These are phyloP conservation scores for Pocillopora grandis DNA, from an alignment of 92 coral and sea anemone species.

Conservation along the genomic window DNA sequence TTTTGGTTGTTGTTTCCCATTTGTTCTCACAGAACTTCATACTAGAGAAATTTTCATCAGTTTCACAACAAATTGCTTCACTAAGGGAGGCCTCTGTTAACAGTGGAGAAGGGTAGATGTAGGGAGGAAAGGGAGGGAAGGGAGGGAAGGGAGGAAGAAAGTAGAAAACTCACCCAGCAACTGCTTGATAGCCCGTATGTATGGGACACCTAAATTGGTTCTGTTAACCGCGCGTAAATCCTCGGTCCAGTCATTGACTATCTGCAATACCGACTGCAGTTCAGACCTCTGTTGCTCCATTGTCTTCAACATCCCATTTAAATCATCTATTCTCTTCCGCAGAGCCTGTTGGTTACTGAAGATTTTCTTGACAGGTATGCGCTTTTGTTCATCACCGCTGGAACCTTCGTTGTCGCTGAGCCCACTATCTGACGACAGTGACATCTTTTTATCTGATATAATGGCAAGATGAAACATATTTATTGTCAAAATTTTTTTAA, in stretches of 20 bases:
- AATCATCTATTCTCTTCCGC: constrained; percentile 69
- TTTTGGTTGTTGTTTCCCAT: no score
- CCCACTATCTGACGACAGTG: constrained; percentile 52
- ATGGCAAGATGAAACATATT: background rate
- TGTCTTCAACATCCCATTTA: constrained; percentile 70
- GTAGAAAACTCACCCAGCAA: constrained; percentile 65
- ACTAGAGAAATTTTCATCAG: no score
- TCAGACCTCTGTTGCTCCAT: constrained; percentile 80
- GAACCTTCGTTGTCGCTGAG: constrained; percentile 67
- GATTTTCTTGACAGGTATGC: constrained; percentile 85
- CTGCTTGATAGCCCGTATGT: constrained; percentile 76
- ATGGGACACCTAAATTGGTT: constrained; percentile 92
- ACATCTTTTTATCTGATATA: constrained; percentile 11
- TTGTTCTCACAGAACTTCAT: no score
- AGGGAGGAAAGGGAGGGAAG: no score
- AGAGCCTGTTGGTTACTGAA: constrained; percentile 69
- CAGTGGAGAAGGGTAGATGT: no score
- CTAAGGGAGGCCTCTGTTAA: no score
- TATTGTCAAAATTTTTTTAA: background rate
- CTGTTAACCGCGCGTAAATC: constrained; percentile 75
- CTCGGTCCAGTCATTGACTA: constrained; percentile 71
- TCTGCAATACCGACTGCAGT: constrained; percentile 62
- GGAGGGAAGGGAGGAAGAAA: background rate
- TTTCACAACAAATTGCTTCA: no score
- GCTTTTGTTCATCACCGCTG: constrained; percentile 69